Evolutionary conservation across 2,797 vertebrate species (phyloP).

Genomic region (Streptopelia turtur): DNA sequence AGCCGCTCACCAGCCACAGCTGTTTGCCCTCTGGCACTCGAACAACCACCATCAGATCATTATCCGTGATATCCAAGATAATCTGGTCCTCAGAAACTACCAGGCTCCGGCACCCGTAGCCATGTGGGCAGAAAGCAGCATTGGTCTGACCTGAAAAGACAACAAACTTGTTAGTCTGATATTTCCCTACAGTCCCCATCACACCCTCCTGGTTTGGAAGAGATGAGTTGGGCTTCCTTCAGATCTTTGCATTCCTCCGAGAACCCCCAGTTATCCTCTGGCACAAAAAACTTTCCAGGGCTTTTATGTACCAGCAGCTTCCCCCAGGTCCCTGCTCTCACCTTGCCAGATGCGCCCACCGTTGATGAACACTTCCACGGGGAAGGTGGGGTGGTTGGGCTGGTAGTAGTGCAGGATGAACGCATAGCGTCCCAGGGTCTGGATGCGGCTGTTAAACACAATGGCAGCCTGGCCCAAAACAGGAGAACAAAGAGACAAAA

Average conservation of each 20-base stretch:
- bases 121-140: slow-evolving; percentile 92
- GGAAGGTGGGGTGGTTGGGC: slow-evolving; percentile 86
- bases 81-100: slow-evolving; percentile 89
- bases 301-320: neutral
- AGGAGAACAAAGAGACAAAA: neutral
- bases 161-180: neutral
- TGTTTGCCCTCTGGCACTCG: slow-evolving; percentile 86
- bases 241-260: neutral
- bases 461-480: slow-evolving; percentile 82
- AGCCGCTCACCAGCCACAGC: slow-evolving; percentile 90
- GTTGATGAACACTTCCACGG: slow-evolving; percentile 86
- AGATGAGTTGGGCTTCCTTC: fast-evolving
- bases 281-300: neutral
- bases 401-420: slow-evolving; percentile 95
- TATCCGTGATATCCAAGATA: slow-evolving; percentile 90
- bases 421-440: slow-evolving; percentile 87
- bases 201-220: neutral
- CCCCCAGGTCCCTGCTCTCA: slow-evolving; percentile 12
- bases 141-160: slow-evolving; percentile 85
- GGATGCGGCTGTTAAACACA: slow-evolving; percentile 84
- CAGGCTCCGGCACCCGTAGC: slow-evolving; percentile 89
- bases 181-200: neutral
- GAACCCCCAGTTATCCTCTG: neutral
- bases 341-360: slow-evolving; percentile 94
- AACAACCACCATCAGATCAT: slow-evolving; percentile 87